Evolutionary conservation across 2,113 vertebrate genomes (phyloP).

Genomic region (Acrocephalus kingi): DNA sequence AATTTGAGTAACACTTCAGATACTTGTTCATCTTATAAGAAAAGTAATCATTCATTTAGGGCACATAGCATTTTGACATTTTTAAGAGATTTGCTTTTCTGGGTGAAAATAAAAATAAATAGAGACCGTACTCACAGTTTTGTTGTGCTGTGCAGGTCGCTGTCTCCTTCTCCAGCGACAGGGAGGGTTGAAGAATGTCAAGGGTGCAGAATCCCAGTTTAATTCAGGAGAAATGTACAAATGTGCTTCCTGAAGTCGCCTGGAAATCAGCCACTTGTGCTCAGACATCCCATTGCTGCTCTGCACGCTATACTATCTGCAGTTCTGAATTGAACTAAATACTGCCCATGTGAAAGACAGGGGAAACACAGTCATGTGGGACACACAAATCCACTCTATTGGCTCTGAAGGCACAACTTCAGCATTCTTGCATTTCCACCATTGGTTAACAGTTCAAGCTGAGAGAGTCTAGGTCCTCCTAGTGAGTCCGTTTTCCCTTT

Average conservation of each 20-base stretch:
- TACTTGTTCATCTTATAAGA: not conserved
- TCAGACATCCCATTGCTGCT: slow-evolving; percentile 77
- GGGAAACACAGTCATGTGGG: slow-evolving; percentile 86
- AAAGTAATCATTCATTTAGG: not conserved
- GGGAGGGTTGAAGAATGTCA: slow-evolving; percentile 1
- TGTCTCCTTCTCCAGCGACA: not conserved
- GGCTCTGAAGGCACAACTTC: slow-evolving; percentile 77
- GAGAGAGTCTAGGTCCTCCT: slow-evolving; percentile 76
- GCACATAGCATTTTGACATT: not conserved
- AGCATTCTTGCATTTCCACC: slow-evolving; percentile 80
- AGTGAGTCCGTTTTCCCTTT: slow-evolving; percentile 71
- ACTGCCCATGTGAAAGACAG: slow-evolving; percentile 80
- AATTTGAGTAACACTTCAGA: not conserved
- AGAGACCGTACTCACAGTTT: slow-evolving; percentile 67
- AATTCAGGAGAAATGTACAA: slow-evolving; percentile 17
- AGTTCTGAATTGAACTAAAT: slow-evolving; percentile 83
- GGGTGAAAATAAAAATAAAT: slow-evolving; percentile 43
- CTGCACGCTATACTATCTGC: slow-evolving; percentile 79
- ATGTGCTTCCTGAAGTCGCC: slow-evolving; percentile 58
- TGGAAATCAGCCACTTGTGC: slow-evolving; percentile 66
- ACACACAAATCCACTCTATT: slow-evolving; percentile 76
- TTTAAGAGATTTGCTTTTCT: not conserved
- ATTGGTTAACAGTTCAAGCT: slow-evolving; percentile 81
- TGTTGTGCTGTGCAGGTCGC: slow-evolving; percentile 14
- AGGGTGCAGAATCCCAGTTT: slow-evolving; percentile 64